Percentiles rank a stretch among this genome's conserved stretches.
Evolutionary conservation across 2,797 vertebrate genomes (phyloP).

Genomic region (Tarsius wallacei): DNA sequence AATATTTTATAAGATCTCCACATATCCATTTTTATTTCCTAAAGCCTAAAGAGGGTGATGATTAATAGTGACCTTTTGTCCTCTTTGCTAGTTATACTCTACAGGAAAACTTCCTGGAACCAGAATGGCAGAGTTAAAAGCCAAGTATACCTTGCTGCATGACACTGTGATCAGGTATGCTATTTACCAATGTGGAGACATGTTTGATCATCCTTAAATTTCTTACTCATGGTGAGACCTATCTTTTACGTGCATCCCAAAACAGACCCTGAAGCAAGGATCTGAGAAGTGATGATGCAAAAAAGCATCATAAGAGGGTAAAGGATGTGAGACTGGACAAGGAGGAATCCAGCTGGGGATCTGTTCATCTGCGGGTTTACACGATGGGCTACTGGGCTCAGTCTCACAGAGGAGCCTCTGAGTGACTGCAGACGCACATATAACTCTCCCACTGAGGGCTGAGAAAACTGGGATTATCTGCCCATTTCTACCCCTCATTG

Average conservation of each 20-base stretch:
- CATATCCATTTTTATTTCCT: not conserved
- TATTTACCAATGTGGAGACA: not conserved
- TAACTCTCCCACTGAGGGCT: not conserved
- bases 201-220: not conserved
- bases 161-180: slow-evolving; percentile 92
- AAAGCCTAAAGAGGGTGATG: not conserved
- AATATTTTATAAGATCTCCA: not conserved
- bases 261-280: not conserved
- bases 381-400: not conserved
- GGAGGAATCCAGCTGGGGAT: not conserved
- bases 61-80: slow-evolving; percentile 59
- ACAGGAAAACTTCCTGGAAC: slow-evolving; percentile 91
- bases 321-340: not conserved
- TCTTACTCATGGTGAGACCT: not conserved
- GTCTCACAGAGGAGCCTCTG: not conserved
- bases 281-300: not conserved
- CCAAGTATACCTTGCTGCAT: slow-evolving; percentile 91
- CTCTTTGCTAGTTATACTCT: slow-evolving; percentile 90
- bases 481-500: not conserved
- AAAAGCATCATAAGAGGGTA: not conserved
- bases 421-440: not conserved
- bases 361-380: not conserved
- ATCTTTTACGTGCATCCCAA: not conserved
- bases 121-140: slow-evolving; percentile 91
- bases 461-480: not conserved